Evolutionary conservation across 1,140 invertebrate species (phyloP).

Genomic region (Melanaphis sacchari): DNA sequence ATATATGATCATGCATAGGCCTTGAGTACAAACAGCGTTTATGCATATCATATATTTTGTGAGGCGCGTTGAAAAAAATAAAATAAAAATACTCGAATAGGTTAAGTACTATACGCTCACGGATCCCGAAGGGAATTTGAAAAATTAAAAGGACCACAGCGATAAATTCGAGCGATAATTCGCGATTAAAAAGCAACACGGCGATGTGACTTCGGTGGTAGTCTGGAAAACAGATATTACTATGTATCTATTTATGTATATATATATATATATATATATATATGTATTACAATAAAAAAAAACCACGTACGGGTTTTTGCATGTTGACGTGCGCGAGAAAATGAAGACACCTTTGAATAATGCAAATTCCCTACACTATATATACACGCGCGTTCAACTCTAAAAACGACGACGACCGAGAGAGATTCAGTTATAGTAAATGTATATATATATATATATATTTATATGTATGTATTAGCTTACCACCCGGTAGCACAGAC

Average conservation of each 20-base stretch:
- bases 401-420: background rate
- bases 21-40: background rate
- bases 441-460: background rate
- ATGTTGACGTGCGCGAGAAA: constrained; percentile 49
- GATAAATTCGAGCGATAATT: constrained; percentile 1
- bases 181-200: constrained; percentile 30
- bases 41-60: background rate
- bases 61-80: background rate
- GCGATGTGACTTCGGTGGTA: background rate
- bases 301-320: background rate
- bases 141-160: background rate
- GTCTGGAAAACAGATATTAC: background rate
- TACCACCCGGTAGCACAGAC: background rate
- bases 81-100: background rate
- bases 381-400: background rate
- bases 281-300: background rate
- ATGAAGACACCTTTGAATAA: constrained; percentile 49
- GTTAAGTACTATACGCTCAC: background rate
- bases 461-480: background rate
- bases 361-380: background rate
- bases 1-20: background rate
- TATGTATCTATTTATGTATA: background rate
- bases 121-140: background rate
- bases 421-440: background rate
- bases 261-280: background rate